Evolutionary conservation across 2,888 invertebrate species (phyloP), one percentile per base, ranked within the genome.

Genomic region (Pristionchus arcanus): DNA sequence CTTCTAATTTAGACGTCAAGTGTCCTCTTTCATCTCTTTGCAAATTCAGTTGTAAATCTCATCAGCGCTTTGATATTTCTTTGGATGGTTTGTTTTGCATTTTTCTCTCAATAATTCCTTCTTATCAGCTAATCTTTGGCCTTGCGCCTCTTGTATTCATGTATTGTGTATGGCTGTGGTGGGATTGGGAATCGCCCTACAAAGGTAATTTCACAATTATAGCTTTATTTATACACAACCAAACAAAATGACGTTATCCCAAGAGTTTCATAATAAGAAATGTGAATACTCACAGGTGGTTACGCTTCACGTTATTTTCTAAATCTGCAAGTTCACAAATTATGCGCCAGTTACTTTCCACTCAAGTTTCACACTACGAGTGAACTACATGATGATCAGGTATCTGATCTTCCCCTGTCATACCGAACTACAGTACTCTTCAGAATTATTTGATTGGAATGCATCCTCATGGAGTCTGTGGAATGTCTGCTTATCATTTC

Each of bases 361-460:
- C 31, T 83, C 49, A n/a, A 49, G 53, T 83, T 55, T n/a, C 83
- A 66, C 13, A n/a, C 66, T 4, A 28, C 19, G 28, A n/a, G 66
- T 25, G 28, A 28, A 25, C 25, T 28, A 28, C 25, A 11, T 7
- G 66, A 66, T 15, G n/a, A 66, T n/a, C 9, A 25, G 28, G 66
- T 66, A 66, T 28, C 19, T 59, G 59, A 4, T 59, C 25, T 59
- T 59, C 21, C 25, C 59, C 15, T 49, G 42, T 11, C 42, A 9
- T 49, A 7, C 3, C 42, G 42, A 49, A 9, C 42, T 34, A 21
- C 21, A 9, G 34, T 77, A 21, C n/a, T 42, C 25, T n/a, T 37
- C 83, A 83, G 83, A 83, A 83, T 31, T 83, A 86, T 37, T n/a
- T 86, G 37, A 86, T 86, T 25, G 85, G 63, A 15, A 21, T 86